These are phyloP conservation scores for Amphipoea oculea DNA, from an alignment of 2,888 invertebrate genomes.

Conservation along the genomic window DNA sequence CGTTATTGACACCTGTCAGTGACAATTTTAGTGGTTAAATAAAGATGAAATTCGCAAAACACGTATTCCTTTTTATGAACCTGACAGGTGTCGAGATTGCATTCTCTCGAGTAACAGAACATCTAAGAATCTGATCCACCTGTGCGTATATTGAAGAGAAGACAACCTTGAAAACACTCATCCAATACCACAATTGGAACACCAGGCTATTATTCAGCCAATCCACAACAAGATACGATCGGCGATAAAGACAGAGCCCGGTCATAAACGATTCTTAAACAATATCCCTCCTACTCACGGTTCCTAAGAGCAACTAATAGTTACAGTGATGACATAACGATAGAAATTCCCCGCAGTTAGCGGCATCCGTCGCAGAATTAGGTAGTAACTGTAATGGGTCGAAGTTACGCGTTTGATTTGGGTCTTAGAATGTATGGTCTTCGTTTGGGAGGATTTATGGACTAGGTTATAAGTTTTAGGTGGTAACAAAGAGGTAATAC, in stretches of 20 bases:
- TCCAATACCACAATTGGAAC: constrained; percentile 19
- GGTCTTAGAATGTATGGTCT: constrained; percentile 59
- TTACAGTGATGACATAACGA: constrained; percentile 75
- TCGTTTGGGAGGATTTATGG: constrained; percentile 23
- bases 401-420: constrained; percentile 59
- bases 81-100: background rate
- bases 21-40: background rate
- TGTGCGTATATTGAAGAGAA: background rate
- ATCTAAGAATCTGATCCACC: background rate
- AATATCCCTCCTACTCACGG: constrained; percentile 65
- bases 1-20: background rate
- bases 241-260: constrained; percentile 39
- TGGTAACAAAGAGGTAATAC: background rate
- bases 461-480: constrained; percentile 22
- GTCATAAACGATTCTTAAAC: constrained; percentile 63
- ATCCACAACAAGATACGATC: constrained; percentile 58
- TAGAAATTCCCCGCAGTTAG: constrained; percentile 73
- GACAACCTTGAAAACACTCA: background rate
- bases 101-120: background rate
- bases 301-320: constrained; percentile 60
- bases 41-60: background rate
- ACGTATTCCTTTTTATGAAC: background rate
- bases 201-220: constrained; percentile 39
- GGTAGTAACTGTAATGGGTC: constrained; percentile 54
- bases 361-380: constrained; percentile 71